These are phyloP conservation scores for Enoplosus armatus DNA, from an alignment of 2,797 vertebrate genomes.

Conservation along the genomic window DNA sequence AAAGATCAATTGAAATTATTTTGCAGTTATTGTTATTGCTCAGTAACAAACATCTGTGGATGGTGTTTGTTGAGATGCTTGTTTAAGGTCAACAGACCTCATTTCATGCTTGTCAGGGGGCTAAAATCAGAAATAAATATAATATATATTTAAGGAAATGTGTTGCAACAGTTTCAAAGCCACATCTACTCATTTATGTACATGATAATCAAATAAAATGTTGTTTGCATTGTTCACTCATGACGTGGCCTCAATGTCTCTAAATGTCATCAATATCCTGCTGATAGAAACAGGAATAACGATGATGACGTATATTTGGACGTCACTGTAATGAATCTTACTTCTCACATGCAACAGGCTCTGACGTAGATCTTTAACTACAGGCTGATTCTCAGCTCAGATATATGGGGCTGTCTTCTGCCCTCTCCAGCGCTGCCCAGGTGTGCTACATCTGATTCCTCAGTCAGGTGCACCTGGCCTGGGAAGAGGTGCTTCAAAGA, in stretches of 20 bases:
- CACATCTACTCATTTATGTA: background rate
- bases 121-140: background rate
- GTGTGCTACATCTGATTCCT: too few species aligned
- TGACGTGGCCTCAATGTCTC: background rate
- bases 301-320: background rate
- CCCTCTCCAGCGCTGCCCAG: too few species aligned
- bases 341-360: background rate
- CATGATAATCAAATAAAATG: background rate
- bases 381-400: background rate
- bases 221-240: background rate
- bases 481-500: too few species aligned
- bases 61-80: background rate
- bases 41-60: background rate
- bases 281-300: background rate
- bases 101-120: background rate
- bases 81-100: background rate
- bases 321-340: background rate
- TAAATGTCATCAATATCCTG: background rate
- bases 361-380: background rate
- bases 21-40: background rate
- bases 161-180: slow-evolving; percentile 2
- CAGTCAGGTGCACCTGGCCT: too few species aligned
- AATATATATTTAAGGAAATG: too few species aligned
- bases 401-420: too few species aligned
- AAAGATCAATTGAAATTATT: background rate